Evolutionary conservation across 2,888 invertebrate species (phyloP).

Genomic region (Xestoiulus laeticollis): DNA sequence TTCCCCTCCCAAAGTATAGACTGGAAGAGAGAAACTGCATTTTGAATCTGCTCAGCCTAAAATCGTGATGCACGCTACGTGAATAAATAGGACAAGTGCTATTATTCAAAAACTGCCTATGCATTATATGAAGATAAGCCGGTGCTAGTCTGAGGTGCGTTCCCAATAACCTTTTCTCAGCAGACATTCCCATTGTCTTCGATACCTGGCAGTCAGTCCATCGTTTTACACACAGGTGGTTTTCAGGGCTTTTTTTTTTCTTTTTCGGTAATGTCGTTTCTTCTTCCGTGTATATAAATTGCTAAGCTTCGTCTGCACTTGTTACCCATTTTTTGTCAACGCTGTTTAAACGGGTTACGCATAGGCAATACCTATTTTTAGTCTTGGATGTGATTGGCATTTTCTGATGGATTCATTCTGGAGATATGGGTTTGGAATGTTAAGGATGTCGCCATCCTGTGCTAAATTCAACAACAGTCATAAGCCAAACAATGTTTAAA

Average conservation of each 20-base stretch:
- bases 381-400: too few species aligned
- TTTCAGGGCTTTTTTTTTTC: not conserved
- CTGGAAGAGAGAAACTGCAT: not conserved
- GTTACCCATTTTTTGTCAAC: not conserved
- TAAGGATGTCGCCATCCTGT: not conserved
- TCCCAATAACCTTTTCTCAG: not conserved
- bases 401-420: not conserved
- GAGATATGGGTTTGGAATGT: not conserved
- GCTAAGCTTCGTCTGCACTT: not conserved
- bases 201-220: not conserved
- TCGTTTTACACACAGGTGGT: conserved; percentile 4
- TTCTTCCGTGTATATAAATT: not conserved
- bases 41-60: not conserved
- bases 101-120: conserved; percentile 4
- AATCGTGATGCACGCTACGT: conserved; percentile 16
- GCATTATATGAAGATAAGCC: not conserved
- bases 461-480: too few species aligned
- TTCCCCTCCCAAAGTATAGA: not conserved
- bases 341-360: not conserved
- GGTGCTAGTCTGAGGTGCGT: not conserved
- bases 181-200: not conserved
- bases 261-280: not conserved
- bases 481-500: too few species aligned
- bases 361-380: not conserved
- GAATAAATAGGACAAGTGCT: not conserved